Base-by-base conservation (phyloP, 2,113 vertebrate species). In the Scophthalmus maximus region DNA sequence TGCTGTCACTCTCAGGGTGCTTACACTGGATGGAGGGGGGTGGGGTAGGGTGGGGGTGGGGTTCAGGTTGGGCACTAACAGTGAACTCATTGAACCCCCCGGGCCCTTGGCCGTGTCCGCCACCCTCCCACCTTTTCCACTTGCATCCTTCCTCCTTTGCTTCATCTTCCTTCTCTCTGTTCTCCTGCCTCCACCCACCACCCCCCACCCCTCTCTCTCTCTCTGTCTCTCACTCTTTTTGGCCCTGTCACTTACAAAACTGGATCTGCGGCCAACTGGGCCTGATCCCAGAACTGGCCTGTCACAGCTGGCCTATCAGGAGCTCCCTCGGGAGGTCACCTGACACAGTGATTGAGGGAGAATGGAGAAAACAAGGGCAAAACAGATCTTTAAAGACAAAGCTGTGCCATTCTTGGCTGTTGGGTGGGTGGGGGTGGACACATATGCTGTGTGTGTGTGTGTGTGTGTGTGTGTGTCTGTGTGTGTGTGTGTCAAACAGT, bases 71-170 rank as follows among this genome's bases (percentile, higher is more conserved):
- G 82, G 62, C 49, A 61, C 68, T 46, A 68, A 78, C 85, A 73
- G 72, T 67, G 80, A 93, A 93, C 92, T 90, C 91, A 68, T 50
- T 94, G 92, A 93, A 92, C 93, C 91, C 88, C 90, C 84, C 42
- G 78, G 84, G 73, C 61, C 57, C 73, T 84, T 76, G 70, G 81
- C 86, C 68, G 23, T 86, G 85, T 84, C 57, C 50, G 26, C 76
- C 81, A 70, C 62, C 80, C 79, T 82, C 76, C 83, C 78, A 83
- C 81, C 78, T 75, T 64, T 63, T 73, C 69, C 71, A 77, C 61
- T 80, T 77, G 60, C 80, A 50, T 71, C 67, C 81, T 74, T 82
- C 70, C 51, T 68, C 55, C 50, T 72, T 65, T 68, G 52, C 79
- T 87, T 61, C 46, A 29, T 78, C 71, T 62, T 82, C 68, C 70